Conservation (phyloP, 2,888 invertebrate genomes). For the Escarpia spicata region DNA sequence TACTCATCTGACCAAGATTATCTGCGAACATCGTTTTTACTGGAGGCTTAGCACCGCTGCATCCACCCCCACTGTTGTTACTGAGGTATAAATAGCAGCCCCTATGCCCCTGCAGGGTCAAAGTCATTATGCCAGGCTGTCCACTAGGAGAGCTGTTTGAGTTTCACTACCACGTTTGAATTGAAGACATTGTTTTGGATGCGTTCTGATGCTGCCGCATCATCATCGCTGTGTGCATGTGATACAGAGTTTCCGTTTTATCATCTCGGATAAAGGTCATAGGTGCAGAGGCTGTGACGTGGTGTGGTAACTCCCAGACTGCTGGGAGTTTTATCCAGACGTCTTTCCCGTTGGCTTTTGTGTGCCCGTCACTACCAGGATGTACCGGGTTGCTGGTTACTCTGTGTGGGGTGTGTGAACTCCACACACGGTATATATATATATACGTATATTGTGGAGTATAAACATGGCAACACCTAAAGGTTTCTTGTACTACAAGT, state of each 20-base stretch:
- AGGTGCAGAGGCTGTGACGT: not conserved
- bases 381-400: not conserved
- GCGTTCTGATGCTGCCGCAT: not conserved
- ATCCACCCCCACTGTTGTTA: not conserved
- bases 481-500: constrained; percentile 16
- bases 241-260: not conserved
- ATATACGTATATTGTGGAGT: not conserved
- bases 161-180: not conserved
- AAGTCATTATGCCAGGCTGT: not conserved
- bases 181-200: not conserved
- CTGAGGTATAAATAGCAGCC: not conserved
- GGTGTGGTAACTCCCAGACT: not conserved
- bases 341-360: not conserved
- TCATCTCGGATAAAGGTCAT: not conserved
- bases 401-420: not conserved
- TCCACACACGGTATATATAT: not conserved
- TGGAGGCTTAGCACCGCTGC: not conserved
- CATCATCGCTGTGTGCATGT: not conserved
- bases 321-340: not conserved
- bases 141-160: not conserved
- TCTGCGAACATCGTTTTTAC: not conserved
- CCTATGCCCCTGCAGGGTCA: not conserved
- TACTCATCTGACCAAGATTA: not conserved
- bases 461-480: constrained; percentile 1
- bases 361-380: not conserved